Evolutionary conservation across 2,113 vertebrate species (phyloP).

Genomic region (Cricetomys ansorgei): DNA sequence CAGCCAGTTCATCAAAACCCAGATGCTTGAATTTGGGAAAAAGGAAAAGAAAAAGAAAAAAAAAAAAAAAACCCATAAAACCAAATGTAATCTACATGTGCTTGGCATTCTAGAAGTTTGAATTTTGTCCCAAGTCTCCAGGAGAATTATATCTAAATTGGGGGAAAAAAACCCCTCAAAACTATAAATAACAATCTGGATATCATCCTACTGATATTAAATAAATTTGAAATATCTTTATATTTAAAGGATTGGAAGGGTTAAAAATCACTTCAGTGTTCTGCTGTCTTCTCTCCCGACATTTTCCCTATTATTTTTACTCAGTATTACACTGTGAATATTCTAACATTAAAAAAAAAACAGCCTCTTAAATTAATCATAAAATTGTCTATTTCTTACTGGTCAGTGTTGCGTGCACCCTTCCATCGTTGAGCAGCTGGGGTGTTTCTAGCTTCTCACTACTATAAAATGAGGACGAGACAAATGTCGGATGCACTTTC

Average conservation of each 20-base stretch:
- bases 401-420: background rate
- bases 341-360: background rate
- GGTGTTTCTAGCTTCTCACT: background rate
- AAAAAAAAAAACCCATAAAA: background rate
- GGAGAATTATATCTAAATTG: background rate
- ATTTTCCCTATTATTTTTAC: background rate
- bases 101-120: background rate
- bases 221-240: conserved; percentile 22
- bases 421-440: background rate
- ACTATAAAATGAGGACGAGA: background rate
- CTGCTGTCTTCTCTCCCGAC: background rate
- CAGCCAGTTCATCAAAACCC: background rate
- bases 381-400: background rate
- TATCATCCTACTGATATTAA: background rate
- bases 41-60: background rate
- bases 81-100: background rate
- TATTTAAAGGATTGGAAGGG: background rate
- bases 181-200: background rate
- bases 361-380: background rate
- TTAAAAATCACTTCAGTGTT: background rate
- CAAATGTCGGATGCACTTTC: background rate
- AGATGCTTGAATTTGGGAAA: background rate
- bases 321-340: background rate
- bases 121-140: background rate
- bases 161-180: background rate